phyloP scores from a whole-genome alignment of 2,113 vertebrate genomes.

The Sinocyclocheilus anophthalmus region DNA sequence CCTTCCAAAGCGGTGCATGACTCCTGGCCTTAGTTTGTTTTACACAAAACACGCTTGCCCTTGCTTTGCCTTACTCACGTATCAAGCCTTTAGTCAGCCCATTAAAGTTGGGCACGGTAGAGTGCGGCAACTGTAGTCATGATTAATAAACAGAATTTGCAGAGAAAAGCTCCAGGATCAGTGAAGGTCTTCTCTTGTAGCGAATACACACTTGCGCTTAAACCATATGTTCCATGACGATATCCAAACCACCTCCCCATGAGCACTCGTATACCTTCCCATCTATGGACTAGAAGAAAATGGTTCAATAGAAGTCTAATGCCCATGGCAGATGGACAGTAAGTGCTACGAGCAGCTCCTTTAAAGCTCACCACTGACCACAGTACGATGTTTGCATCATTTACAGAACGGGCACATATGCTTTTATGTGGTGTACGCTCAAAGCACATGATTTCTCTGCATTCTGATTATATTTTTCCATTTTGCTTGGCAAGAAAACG shows the following conservation, averaged over 20 bases:
- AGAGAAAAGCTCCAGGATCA: conserved; percentile 49
- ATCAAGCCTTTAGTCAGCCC: conserved; percentile 26
- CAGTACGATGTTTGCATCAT: conserved; percentile 50
- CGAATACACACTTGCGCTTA: conserved; percentile 44
- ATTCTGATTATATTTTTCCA: conserved; percentile 45
- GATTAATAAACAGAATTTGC: conserved; percentile 65
- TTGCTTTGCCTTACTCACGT: conserved; percentile 25
- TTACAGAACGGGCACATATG: conserved; percentile 40
- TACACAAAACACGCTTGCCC: conserved; percentile 49
- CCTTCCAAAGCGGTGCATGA: conserved; percentile 48
- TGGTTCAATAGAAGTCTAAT: conserved; percentile 25
- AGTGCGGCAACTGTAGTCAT: conserved; percentile 64
- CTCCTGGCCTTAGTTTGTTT: conserved; percentile 47
- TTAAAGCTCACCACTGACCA: conserved; percentile 56
- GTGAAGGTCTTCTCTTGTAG: conserved; percentile 53
- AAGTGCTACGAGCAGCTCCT: conserved; percentile 45
- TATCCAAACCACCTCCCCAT: conserved; percentile 27
- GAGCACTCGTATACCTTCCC: conserved; percentile 8
- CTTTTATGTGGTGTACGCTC: conserved; percentile 44
- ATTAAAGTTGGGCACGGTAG: conserved; percentile 54
- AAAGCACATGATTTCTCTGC: conserved; percentile 33
- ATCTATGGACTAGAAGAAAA: conserved; percentile 34
- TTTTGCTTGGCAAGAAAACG: conserved; percentile 22
- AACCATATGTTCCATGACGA: conserved; percentile 41
- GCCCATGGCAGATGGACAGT: conserved; percentile 49